Evolutionary conservation across 2,113 vertebrate genomes (phyloP).

Genomic region (Paracyprichromis sp.): DNA sequence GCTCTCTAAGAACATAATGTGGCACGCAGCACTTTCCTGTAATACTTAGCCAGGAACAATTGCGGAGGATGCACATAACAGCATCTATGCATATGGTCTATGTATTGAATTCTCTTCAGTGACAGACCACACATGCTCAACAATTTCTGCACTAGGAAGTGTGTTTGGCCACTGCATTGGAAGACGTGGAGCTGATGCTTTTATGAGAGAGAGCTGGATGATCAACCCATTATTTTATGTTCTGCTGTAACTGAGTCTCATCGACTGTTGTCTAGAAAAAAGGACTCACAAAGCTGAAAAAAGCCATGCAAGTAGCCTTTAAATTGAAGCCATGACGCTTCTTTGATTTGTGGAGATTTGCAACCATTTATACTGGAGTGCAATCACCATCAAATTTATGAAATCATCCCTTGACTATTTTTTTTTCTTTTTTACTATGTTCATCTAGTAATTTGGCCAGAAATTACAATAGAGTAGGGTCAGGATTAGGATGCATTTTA

Average conservation of each 20-base stretch:
- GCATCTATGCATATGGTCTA: neutral
- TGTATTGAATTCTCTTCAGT: neutral
- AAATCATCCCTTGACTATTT: neutral
- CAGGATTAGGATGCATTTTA: neutral
- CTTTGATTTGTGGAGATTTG: neutral
- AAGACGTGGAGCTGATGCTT: neutral
- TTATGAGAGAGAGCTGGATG: neutral
- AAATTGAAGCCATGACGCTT: neutral
- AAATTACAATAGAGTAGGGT: neutral
- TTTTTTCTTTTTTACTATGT: neutral
- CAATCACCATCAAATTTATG: neutral
- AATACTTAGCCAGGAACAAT: neutral
- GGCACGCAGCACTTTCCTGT: constrained; percentile 5
- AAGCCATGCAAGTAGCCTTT: neutral
- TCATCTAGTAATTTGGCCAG: neutral
- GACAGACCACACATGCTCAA: neutral
- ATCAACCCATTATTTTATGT: neutral
- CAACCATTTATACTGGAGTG: neutral
- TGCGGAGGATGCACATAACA: neutral
- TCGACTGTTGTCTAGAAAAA: neutral
- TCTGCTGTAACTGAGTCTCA: neutral
- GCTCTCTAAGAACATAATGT: neutral
- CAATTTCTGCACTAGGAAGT: neutral
- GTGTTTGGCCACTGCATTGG: neutral
- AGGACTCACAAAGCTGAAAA: neutral